phyloP scores from a whole-genome alignment of 2,888 invertebrate species.

The Horisme vitalbata region DNA sequence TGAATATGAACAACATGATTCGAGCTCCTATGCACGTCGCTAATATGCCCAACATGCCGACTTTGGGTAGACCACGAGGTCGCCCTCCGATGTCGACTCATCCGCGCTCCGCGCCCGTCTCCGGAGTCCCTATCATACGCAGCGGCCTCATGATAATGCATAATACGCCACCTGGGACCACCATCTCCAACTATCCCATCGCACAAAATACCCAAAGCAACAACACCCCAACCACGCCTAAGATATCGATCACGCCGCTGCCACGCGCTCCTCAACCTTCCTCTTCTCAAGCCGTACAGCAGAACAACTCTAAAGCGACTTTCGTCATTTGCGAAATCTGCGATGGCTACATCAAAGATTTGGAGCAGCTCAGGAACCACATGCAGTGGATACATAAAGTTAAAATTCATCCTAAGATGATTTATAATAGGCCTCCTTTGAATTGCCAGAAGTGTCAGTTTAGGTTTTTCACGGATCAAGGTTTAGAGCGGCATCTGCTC shows the following conservation, averaged over 20 bases:
- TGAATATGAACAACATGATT: conserved; percentile 69
- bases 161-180: conserved; percentile 73
- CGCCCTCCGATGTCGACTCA: conserved; percentile 67
- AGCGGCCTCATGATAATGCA: conserved; percentile 88
- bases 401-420: conserved; percentile 98
- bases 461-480: conserved; percentile 98
- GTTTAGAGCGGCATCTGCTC: conserved; percentile 96
- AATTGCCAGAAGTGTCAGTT: conserved; percentile 98
- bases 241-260: conserved; percentile 95
- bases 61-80: conserved; percentile 71
- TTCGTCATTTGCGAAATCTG: conserved; percentile 98
- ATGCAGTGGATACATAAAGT: conserved; percentile 99
- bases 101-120: conserved; percentile 58
- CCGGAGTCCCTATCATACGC: conserved; percentile 75
- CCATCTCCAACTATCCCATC: conserved; percentile 71
- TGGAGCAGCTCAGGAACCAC: conserved; percentile 96
- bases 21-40: conserved; percentile 61
- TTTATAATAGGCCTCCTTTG: conserved; percentile 95
- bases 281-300: conserved; percentile 60
- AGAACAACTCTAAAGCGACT: conserved; percentile 86
- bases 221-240: conserved; percentile 87
- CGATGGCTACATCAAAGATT: conserved; percentile 97
- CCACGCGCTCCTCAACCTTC: conserved; percentile 86
- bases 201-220: conserved; percentile 61
- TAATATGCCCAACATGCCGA: conserved; percentile 57